phyloP scores from a whole-genome alignment of 2,113 vertebrate genomes.

The Lophura nycthemera region DNA sequence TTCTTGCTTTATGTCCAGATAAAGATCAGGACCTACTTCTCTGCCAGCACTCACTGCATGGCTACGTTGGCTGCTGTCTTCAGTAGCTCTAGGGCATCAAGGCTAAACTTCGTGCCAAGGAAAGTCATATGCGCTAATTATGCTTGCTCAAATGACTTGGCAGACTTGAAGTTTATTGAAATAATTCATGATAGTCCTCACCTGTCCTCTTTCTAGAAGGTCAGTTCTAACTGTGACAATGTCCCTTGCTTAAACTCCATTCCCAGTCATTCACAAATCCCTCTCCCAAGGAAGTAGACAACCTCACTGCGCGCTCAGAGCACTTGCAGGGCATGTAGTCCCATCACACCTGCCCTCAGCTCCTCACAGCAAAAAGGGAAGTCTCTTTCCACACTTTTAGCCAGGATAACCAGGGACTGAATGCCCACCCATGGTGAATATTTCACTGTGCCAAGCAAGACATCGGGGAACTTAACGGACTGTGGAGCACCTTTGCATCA shows the following conservation, averaged over 20 bases:
- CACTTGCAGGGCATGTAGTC: background rate
- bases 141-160: background rate
- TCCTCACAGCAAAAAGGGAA: background rate
- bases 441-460: background rate
- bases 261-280: background rate
- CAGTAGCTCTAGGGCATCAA: background rate
- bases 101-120: background rate
- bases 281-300: background rate
- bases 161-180: background rate
- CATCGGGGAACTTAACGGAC: background rate
- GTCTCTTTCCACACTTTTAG: background rate
- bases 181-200: background rate
- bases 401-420: background rate
- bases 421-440: background rate
- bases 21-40: background rate
- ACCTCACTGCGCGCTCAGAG: no score
- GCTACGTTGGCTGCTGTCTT: background rate
- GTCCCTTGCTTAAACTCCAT: background rate
- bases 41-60: background rate
- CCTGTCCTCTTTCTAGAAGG: background rate
- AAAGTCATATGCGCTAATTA: background rate
- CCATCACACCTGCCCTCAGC: background rate
- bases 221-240: background rate
- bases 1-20: background rate
- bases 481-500: background rate